Percentiles rank a stretch among this genome's conserved stretches.
Conservation (phyloP, 2,888 invertebrate species). For the Crepidodera aurea region DNA sequence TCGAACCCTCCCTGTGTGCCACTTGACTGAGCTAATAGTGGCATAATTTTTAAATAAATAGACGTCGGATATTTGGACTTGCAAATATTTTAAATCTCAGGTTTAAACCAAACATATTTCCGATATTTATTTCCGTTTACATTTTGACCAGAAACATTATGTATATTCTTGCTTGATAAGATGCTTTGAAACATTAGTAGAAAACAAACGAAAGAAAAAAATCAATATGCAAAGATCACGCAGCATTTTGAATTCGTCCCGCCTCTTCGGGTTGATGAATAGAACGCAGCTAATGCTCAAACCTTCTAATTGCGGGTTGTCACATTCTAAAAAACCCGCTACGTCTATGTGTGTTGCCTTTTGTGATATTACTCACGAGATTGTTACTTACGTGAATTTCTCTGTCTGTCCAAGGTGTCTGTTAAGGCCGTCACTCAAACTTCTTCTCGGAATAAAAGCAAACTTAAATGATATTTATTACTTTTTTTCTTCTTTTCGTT, state of each 20-base stretch:
- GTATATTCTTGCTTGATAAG: too few species aligned
- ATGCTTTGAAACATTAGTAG: constrained; percentile 2
- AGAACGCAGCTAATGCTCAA: constrained; percentile 49
- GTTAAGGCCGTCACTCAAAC: constrained; percentile 3
- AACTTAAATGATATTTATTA: constrained; percentile 7
- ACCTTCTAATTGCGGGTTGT: constrained; percentile 57
- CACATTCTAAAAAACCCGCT: constrained; percentile 53
- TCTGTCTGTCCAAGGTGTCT: constrained; percentile 3
- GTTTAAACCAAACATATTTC: too few species aligned
- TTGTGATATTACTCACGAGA: constrained; percentile 12
- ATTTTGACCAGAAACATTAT: too few species aligned
- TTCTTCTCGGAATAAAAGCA: constrained; percentile 2
- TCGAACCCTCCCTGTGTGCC: too few species aligned
- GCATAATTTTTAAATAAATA: too few species aligned
- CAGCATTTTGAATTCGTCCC: constrained; percentile 26
- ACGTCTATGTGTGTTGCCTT: constrained; percentile 41
- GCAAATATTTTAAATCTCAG: too few species aligned
- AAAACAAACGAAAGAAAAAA: neutral
- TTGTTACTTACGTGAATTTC: constrained; percentile 9
- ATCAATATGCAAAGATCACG: constrained; percentile 20
- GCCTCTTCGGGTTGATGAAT: constrained; percentile 46
- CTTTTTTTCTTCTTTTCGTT: too few species aligned
- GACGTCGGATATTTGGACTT: too few species aligned
- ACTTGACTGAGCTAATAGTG: too few species aligned
- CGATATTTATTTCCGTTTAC: too few species aligned